Evolutionary conservation across 2,797 vertebrate genomes (phyloP).

Genomic region (Phoeniculus purpureus): DNA sequence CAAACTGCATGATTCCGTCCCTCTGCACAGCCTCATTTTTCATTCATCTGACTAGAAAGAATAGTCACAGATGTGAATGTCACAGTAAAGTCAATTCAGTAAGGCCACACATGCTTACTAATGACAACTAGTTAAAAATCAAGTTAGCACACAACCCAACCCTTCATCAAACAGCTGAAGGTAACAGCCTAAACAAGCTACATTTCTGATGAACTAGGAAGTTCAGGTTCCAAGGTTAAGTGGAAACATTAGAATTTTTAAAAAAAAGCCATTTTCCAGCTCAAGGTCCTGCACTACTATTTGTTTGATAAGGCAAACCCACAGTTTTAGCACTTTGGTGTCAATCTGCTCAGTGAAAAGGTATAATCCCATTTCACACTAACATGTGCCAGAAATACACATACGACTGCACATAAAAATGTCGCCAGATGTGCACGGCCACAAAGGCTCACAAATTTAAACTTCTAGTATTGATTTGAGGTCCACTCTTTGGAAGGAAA

Average conservation of each 20-base stretch:
- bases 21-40: not conserved
- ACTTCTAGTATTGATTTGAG: not conserved
- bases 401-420: not conserved
- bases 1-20: not conserved
- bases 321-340: not conserved
- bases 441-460: not conserved
- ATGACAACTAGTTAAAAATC: not conserved
- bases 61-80: not conserved
- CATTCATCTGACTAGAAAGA: not conserved
- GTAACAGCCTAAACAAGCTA: not conserved
- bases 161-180: not conserved
- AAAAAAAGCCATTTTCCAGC: not conserved
- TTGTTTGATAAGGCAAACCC: not conserved
- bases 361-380: not conserved
- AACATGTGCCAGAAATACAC: not conserved
- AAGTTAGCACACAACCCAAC: not conserved
- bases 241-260: not conserved
- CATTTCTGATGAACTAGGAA: not conserved
- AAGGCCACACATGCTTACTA: not conserved
- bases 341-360: not conserved
- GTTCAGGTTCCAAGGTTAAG: not conserved
- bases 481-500: not conserved
- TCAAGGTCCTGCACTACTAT: not conserved
- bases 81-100: not conserved
- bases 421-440: not conserved